Percentiles rank a stretch among this genome's conserved stretches.
These are phyloP conservation scores for Hiodon alosoides DNA, from an alignment of 2,113 vertebrate genomes.

Conservation along the genomic window DNA sequence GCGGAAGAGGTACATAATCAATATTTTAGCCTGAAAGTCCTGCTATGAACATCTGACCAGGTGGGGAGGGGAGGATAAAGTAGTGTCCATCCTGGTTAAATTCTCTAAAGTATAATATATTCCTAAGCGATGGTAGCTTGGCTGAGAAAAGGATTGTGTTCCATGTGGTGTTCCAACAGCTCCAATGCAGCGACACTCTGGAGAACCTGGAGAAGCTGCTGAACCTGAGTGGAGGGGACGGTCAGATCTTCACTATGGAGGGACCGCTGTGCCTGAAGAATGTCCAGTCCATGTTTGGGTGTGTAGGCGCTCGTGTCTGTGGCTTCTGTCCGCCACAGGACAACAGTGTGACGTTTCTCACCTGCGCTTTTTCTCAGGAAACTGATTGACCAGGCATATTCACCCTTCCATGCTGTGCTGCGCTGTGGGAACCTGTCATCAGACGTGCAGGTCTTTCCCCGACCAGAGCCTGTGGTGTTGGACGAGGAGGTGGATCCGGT, in stretches of 20 bases:
- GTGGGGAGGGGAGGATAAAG: neutral
- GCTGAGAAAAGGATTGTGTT: neutral
- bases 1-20: constrained; percentile 80
- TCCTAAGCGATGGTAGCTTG: neutral
- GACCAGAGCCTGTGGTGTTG: constrained; percentile 84
- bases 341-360: neutral
- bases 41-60: neutral
- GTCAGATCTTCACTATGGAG: constrained; percentile 92
- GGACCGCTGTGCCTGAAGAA: constrained; percentile 93
- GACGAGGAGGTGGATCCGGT: constrained; percentile 93
- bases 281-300: constrained; percentile 97
- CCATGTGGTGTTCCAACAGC: constrained; percentile 55
- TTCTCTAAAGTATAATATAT: neutral
- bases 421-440: constrained; percentile 91
- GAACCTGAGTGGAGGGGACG: constrained; percentile 85
- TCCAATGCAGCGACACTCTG: constrained; percentile 85
- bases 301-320: neutral
- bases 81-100: neutral
- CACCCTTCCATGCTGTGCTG: constrained; percentile 89
- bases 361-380: constrained; percentile 60
- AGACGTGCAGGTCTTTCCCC: constrained; percentile 95
- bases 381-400: constrained; percentile 90
- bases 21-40: neutral
- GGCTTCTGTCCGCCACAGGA: neutral
- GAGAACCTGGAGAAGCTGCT: constrained; percentile 89